Evolutionary conservation across 2,797 vertebrate species (phyloP).

Genomic region (Graptemys geographica): DNA sequence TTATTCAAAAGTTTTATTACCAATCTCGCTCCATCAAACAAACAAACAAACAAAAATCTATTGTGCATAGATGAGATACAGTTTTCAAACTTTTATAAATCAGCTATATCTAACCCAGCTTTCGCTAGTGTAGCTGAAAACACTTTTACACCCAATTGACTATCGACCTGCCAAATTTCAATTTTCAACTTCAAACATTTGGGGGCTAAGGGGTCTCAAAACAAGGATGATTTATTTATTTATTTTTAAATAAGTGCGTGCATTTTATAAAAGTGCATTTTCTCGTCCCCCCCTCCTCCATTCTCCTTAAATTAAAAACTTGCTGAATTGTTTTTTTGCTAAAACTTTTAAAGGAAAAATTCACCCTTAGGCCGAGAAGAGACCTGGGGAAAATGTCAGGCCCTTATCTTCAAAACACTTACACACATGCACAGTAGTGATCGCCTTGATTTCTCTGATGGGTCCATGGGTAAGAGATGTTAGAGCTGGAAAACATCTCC

Average conservation of each 20-base stretch:
- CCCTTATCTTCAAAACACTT: not conserved
- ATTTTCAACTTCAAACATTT: not conserved
- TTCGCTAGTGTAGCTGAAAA: not conserved
- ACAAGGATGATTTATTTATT: not conserved
- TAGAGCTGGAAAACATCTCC: not conserved
- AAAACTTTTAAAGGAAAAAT: not conserved
- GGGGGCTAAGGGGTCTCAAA: not conserved
- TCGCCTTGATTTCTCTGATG: not conserved
- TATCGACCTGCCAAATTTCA: not conserved
- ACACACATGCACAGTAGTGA: not conserved
- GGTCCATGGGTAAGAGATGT: not conserved
- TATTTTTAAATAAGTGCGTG: not conserved
- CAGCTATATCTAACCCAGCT: not conserved
- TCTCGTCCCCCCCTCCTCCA: not conserved
- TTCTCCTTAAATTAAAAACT: fast-evolving
- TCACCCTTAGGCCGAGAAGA: not conserved
- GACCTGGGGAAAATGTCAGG: not conserved
- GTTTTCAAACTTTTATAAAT: not conserved
- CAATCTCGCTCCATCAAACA: not conserved
- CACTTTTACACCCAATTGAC: not conserved
- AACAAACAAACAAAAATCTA: not conserved
- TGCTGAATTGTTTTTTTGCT: not conserved
- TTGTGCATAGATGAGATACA: not conserved
- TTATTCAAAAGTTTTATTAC: not conserved
- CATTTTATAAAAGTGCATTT: not conserved